Evolutionary conservation across 2,113 vertebrate species (phyloP).

Genomic region (Mus musculus): DNA sequence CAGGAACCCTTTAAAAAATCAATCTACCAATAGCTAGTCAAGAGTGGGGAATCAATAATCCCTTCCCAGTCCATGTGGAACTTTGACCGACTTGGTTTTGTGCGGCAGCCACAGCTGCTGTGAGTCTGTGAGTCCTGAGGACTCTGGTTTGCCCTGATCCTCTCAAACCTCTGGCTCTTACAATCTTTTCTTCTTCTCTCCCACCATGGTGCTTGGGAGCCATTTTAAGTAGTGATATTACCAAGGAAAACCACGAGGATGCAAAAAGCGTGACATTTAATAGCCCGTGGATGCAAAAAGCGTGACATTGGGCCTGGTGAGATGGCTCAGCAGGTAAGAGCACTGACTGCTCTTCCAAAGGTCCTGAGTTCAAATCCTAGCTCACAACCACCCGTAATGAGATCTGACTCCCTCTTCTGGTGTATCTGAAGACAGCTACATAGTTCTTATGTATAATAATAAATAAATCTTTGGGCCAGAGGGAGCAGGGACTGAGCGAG

Average conservation of each 20-base stretch:
- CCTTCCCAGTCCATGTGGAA: not conserved
- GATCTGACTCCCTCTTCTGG: too few species aligned
- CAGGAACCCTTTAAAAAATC: not conserved
- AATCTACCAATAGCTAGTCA: not conserved
- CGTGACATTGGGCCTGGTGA: too few species aligned
- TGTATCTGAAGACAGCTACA: too few species aligned
- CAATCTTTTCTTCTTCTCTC: not conserved
- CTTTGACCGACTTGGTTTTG: not conserved
- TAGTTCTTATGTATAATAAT: too few species aligned
- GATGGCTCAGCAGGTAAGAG: too few species aligned
- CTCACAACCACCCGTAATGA: too few species aligned
- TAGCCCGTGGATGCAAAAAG: too few species aligned
- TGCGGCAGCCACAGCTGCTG: not conserved
- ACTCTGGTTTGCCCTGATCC: not conserved
- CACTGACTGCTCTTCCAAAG: too few species aligned
- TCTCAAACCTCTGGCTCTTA: not conserved
- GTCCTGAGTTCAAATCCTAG: too few species aligned
- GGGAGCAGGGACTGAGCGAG: too few species aligned
- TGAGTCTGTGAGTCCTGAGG: too few species aligned
- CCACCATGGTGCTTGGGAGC: not conserved
- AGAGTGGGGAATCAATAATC: not conserved
- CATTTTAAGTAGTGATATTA: not conserved
- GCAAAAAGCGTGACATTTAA: not conserved
- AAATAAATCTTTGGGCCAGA: too few species aligned
- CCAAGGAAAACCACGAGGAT: not conserved